Conservation (phyloP, 2,888 invertebrate genomes). For the Clivina fossor region DNA sequence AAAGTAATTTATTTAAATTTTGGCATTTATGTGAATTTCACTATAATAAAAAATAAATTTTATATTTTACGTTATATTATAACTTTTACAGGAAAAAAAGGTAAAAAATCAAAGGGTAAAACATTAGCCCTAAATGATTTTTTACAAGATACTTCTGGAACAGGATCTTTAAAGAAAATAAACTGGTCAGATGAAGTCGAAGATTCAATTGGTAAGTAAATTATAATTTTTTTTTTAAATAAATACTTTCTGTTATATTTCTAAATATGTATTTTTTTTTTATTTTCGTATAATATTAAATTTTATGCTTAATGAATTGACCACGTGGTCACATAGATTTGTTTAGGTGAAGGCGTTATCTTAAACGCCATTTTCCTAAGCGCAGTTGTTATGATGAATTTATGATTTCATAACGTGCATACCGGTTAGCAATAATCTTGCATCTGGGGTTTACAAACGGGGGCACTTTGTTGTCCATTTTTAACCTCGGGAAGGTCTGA, state of each 20-base stretch:
- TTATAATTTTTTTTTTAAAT: no score
- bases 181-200: constrained; percentile 84
- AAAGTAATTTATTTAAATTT: constrained; percentile 7
- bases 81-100: constrained; percentile 71
- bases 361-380: no score
- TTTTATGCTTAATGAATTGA: no score
- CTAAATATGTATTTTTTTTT: constrained; percentile 15
- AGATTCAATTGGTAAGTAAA: constrained; percentile 68
- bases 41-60: no score
- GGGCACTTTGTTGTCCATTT: constrained; percentile 60
- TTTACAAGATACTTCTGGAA: constrained; percentile 67
- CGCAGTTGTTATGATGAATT: constrained; percentile 38
- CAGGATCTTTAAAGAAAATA: constrained; percentile 58
- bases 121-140: constrained; percentile 80
- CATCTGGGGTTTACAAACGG: constrained; percentile 69
- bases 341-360: no score
- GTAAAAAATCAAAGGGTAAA: constrained; percentile 83
- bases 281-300: no score
- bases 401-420: constrained; percentile 46
- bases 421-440: constrained; percentile 72
- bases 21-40: constrained; percentile 29
- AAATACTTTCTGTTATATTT: no score
- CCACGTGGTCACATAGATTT: no score
- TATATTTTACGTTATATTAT: constrained; percentile 33
- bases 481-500: constrained; percentile 82